phyloP scores from a whole-genome alignment of 2,888 invertebrate genomes.

The Quadriops clusia region DNA sequence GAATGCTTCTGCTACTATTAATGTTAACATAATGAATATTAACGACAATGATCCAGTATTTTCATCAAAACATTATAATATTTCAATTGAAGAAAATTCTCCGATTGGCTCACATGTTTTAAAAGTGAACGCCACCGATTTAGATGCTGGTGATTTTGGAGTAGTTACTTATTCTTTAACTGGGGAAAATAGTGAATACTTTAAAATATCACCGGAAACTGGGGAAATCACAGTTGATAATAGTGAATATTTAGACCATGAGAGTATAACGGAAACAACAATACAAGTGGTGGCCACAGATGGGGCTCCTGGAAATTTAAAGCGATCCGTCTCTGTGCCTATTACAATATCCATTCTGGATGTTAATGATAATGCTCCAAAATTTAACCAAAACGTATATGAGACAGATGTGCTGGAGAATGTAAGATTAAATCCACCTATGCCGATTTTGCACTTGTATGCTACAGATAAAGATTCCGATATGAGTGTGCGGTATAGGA shows the following conservation, averaged over 20 bases:
- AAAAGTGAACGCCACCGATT: constrained; percentile 63
- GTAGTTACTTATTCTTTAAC: constrained; percentile 64
- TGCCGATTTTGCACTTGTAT: constrained; percentile 68
- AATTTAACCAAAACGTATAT: constrained; percentile 67
- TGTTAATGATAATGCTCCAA: constrained; percentile 81
- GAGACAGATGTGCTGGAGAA: constrained; percentile 75
- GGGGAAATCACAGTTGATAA: constrained; percentile 69
- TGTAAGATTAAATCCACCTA: constrained; percentile 65
- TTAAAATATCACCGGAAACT: constrained; percentile 55
- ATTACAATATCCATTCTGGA: constrained; percentile 69
- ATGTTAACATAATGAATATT: constrained; percentile 66
- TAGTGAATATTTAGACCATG: constrained; percentile 65
- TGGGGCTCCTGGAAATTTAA: constrained; percentile 56
- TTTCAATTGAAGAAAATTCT: constrained; percentile 64
- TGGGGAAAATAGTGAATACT: constrained; percentile 62
- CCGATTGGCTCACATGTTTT: constrained; percentile 59
- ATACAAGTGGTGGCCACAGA: constrained; percentile 74
- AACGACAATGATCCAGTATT: constrained; percentile 84
- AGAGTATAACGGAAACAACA: constrained; percentile 54
- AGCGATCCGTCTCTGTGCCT: constrained; percentile 62
- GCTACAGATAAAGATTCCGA: constrained; percentile 76
- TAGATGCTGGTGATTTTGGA: constrained; percentile 68
- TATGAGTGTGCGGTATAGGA: constrained; percentile 58
- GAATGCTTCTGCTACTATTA: constrained; percentile 64
- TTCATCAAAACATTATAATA: constrained; percentile 52